phyloP scores from a whole-genome alignment of 2,888 invertebrate species.

The Alviniconcha strummeri region DNA sequence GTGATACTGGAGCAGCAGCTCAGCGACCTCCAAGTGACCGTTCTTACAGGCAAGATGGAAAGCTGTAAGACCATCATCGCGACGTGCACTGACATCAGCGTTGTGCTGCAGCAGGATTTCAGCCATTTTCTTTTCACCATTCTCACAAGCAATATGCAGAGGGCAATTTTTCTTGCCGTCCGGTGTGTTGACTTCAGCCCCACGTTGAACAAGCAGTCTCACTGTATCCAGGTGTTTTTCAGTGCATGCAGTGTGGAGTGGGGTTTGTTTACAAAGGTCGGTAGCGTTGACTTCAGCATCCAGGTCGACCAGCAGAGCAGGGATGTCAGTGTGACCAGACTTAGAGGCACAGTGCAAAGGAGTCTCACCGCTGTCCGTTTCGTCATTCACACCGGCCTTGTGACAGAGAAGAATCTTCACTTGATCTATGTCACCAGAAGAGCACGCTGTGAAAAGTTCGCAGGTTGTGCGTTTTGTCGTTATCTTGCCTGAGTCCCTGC shows the following conservation, averaged over 20 bases:
- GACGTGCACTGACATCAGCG: no score
- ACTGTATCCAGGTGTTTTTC: slow-evolving; percentile 44
- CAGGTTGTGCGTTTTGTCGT: no score
- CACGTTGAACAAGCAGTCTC: slow-evolving; percentile 52
- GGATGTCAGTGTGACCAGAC: slow-evolving; percentile 40
- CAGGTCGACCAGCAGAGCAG: slow-evolving; percentile 50
- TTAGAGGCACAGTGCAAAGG: slow-evolving; percentile 6
- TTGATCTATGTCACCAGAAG: no score
- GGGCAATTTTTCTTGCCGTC: slow-evolving; percentile 50
- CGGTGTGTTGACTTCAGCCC: slow-evolving; percentile 51
- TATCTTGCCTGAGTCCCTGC: background rate
- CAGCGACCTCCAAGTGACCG: no score
- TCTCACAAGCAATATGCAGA: slow-evolving; percentile 44
- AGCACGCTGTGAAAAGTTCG: no score
- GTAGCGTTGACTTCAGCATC: slow-evolving; percentile 57
- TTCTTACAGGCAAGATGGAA: no score
- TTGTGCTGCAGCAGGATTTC: slow-evolving; percentile 34
- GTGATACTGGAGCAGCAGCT: no score
- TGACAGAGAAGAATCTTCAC: slow-evolving; percentile 3
- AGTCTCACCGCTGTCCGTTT: background rate
- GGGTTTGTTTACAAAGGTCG: slow-evolving; percentile 55
- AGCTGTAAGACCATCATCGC: no score
- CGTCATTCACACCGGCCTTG: background rate
- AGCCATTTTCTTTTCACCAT: no score
- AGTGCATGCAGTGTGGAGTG: slow-evolving; percentile 52